Conservation (phyloP, 2,888 invertebrate species). For the Achlya flavicornis region DNA sequence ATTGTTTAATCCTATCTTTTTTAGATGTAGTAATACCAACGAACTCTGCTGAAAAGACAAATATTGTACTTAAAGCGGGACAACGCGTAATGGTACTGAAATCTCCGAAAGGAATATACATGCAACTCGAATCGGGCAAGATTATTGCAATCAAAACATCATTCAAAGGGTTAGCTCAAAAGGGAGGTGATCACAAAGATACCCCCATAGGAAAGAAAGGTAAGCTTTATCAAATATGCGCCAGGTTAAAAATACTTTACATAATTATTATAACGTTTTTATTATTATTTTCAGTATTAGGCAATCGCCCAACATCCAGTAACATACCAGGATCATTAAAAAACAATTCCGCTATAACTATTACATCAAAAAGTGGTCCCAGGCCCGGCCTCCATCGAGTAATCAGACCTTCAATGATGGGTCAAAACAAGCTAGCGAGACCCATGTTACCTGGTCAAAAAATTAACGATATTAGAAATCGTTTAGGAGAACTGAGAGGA, state of each 20-base stretch:
- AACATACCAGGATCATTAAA: constrained; percentile 81
- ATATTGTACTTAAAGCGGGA: constrained; percentile 95
- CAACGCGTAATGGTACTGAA: constrained; percentile 97
- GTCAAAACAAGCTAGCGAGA: constrained; percentile 62
- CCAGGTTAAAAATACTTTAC: too few relatives aligned
- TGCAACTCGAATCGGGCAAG: constrained; percentile 96
- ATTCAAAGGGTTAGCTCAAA: constrained; percentile 85
- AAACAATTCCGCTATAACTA: constrained; percentile 85
- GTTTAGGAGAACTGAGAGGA: constrained; percentile 66
- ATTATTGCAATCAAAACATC: constrained; percentile 95
- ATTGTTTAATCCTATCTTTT: constrained; percentile 5
- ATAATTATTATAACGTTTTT: too few relatives aligned
- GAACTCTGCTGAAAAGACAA: constrained; percentile 94
- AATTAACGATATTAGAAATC: constrained; percentile 69
- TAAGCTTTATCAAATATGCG: constrained; percentile 28
- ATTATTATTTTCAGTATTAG: constrained; percentile 58
- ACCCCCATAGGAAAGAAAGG: constrained; percentile 75
- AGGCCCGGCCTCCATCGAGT: constrained; percentile 69
- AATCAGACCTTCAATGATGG: constrained; percentile 64
- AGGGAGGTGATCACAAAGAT: constrained; percentile 66
- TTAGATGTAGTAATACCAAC: constrained; percentile 96
- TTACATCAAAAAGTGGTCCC: constrained; percentile 78
- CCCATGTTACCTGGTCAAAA: constrained; percentile 71
- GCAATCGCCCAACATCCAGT: constrained; percentile 60
- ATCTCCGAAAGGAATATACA: constrained; percentile 97